Evolutionary conservation across 2,113 vertebrate genomes (phyloP).

Genomic region (Poecilia latipinna): DNA sequence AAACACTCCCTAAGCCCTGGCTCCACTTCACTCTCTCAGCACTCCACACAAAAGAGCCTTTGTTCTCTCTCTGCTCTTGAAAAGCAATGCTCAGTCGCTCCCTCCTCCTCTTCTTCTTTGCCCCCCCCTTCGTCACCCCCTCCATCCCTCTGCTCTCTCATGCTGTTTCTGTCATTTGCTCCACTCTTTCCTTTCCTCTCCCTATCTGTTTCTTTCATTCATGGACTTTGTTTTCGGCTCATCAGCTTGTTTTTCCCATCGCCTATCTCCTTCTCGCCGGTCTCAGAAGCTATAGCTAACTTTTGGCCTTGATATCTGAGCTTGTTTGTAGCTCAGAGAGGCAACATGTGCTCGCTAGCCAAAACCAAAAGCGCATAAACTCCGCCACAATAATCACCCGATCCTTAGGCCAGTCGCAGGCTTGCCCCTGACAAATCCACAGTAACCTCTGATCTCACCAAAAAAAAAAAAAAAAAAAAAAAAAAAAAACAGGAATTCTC

Average conservation of each 20-base stretch:
- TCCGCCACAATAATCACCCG: conserved; percentile 34
- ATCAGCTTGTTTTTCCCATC: conserved; percentile 26
- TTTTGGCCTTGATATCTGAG: conserved; percentile 12
- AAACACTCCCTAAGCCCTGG: conserved; percentile 84
- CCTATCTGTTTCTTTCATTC: conserved; percentile 65
- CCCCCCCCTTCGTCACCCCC: neutral
- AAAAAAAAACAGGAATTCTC: conserved; percentile 22
- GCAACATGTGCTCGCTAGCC: neutral
- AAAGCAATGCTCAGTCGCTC: conserved; percentile 80
- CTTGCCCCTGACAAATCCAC: conserved; percentile 44
- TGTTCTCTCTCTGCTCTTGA: conserved; percentile 83
- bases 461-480: neutral
- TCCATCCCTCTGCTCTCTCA: conserved; percentile 19
- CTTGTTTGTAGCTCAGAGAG: conserved; percentile 13
- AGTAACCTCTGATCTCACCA: conserved; percentile 44
- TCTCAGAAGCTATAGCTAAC: conserved; percentile 15
- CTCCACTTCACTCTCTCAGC: conserved; percentile 83
- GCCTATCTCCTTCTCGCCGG: conserved; percentile 16
- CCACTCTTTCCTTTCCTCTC: conserved; percentile 14
- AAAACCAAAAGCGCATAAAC: conserved; percentile 24
- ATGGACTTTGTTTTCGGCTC: conserved; percentile 39
- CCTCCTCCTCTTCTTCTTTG: conserved; percentile 46
- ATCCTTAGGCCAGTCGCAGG: conserved; percentile 14
- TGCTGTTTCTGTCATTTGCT: conserved; percentile 57
- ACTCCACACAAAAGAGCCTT: conserved; percentile 83